Evolutionary conservation across 2,113 vertebrate species (phyloP).

Genomic region (Gracilinanus agilis): DNA sequence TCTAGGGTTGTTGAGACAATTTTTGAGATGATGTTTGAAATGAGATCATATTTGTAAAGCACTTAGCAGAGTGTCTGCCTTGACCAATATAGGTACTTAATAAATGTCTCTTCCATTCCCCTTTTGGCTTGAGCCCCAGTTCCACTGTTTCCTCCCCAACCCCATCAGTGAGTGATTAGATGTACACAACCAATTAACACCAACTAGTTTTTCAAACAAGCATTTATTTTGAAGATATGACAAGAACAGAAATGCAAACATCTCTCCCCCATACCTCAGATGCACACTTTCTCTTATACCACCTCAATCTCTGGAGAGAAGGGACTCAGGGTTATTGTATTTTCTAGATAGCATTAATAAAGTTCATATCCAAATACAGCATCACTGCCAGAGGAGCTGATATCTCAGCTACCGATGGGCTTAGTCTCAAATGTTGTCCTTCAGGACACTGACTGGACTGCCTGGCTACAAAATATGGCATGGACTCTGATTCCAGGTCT

Average conservation of each 20-base stretch:
- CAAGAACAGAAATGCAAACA: background rate
- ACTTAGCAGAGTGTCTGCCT: background rate
- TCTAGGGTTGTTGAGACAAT: background rate
- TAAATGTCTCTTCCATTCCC: background rate
- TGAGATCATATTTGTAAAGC: too few species aligned
- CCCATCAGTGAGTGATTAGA: background rate
- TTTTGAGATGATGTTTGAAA: background rate
- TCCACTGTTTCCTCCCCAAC: background rate
- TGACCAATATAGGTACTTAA: background rate
- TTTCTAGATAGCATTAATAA: background rate
- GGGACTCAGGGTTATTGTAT: background rate
- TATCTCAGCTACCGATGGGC: background rate
- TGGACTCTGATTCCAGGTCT: background rate
- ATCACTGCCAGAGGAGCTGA: background rate
- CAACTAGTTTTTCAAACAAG: background rate
- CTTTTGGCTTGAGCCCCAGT: background rate
- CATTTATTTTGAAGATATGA: background rate
- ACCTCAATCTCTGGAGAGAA: background rate
- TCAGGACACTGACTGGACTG: background rate
- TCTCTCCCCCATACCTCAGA: background rate
- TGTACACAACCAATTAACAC: background rate
- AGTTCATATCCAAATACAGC: background rate
- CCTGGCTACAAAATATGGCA: background rate
- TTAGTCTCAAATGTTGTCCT: background rate
- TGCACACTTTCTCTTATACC: background rate